Percentiles rank a stretch among this genome's conserved stretches.
phyloP scores from a whole-genome alignment of 2,797 vertebrate genomes.

The Pteronotus mesoamericanus region DNA sequence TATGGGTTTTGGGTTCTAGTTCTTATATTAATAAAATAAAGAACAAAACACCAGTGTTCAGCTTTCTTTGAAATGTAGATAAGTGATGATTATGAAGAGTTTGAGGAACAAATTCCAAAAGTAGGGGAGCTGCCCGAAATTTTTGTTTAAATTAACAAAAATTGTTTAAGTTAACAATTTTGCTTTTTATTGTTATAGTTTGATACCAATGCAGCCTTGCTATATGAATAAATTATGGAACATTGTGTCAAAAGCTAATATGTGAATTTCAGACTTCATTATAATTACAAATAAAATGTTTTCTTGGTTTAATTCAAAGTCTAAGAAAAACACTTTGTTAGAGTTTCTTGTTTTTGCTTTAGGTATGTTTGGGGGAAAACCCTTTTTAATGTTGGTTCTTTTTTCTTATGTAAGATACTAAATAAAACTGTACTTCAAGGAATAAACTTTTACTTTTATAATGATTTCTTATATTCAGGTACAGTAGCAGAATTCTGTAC shows the following conservation, averaged over 20 bases:
- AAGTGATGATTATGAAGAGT: slow-evolving; percentile 2
- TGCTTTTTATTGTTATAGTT: background rate
- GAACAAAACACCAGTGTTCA: slow-evolving; percentile 46
- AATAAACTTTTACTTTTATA: background rate
- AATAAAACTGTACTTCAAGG: background rate
- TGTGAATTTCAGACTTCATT: background rate
- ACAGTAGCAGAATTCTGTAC: background rate
- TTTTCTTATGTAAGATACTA: slow-evolving; percentile 20
- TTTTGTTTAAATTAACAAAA: slow-evolving; percentile 6
- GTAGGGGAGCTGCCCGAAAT: background rate
- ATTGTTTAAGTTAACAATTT: background rate
- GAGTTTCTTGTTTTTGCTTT: background rate
- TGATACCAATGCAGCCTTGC: background rate
- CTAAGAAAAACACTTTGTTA: slow-evolving; percentile 13
- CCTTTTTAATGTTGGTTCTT: background rate
- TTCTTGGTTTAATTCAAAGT: slow-evolving; percentile 34
- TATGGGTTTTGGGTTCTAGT: background rate
- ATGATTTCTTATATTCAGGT: background rate
- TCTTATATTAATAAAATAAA: slow-evolving; percentile 38
- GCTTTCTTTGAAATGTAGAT: slow-evolving; percentile 65
- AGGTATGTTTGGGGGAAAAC: background rate
- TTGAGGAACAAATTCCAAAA: slow-evolving; percentile 45
- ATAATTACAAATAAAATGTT: background rate
- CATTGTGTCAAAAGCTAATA: slow-evolving; percentile 1
- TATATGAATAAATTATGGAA: slow-evolving; percentile 16